Evolutionary conservation across 2,113 vertebrate species (phyloP).

Genomic region (Leucopternis melanops): DNA sequence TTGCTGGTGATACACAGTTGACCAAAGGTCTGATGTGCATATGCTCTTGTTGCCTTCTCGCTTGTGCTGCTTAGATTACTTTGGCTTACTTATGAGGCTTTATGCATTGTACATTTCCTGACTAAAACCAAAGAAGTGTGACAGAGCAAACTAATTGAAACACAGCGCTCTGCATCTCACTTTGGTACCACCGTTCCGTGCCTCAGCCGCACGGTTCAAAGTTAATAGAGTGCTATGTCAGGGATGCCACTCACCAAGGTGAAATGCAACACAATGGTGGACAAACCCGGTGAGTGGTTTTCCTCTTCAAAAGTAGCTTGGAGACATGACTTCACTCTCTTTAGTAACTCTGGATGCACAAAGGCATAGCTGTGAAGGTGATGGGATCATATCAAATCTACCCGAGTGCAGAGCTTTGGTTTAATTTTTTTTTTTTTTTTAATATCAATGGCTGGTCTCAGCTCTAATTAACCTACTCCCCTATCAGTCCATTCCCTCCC

Average conservation of each 20-base stretch:
- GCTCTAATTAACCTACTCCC: slow-evolving; percentile 88
- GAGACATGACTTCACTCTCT: neutral
- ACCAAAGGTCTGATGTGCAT: neutral
- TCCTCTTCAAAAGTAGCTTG: neutral
- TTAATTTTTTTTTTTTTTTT: slow-evolving; percentile 15
- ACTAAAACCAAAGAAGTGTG: neutral
- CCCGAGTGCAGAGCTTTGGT: neutral
- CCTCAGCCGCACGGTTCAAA: neutral
- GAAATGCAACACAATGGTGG: neutral
- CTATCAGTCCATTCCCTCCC: slow-evolving; percentile 55
- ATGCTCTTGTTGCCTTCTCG: neutral
- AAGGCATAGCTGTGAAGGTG: slow-evolving; percentile 18
- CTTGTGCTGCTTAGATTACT: neutral
- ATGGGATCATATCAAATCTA: slow-evolving; percentile 4
- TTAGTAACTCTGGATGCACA: neutral
- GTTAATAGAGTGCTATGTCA: neutral
- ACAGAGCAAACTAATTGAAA: neutral
- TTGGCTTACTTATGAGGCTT: neutral
- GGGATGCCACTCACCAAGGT: neutral
- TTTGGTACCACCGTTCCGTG: neutral
- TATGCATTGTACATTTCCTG: neutral
- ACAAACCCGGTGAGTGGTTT: neutral
- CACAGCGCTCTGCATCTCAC: neutral
- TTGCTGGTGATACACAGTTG: neutral
- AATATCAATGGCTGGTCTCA: slow-evolving; percentile 64